Evolutionary conservation across 2,888 invertebrate species (phyloP), one percentile per base, ranked within the genome.

Genomic region (Amorpha juglandis): DNA sequence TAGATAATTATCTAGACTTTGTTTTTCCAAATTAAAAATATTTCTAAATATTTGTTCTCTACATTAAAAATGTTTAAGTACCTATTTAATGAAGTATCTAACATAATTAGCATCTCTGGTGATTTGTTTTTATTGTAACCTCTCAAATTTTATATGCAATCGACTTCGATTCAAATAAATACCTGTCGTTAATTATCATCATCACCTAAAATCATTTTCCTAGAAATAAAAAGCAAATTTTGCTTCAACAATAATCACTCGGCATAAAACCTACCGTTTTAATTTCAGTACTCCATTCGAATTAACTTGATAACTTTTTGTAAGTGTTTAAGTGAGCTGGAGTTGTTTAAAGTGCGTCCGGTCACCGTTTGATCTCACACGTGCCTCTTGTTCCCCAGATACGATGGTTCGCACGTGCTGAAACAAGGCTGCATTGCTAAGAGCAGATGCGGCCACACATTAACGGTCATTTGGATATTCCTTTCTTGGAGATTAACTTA

Each of bases 311-410:
- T 48, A 1, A 48, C 1, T n/a, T 38, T 38, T 14, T 45, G 11
- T 45, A 6, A 45, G 45, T 45, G 45, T 45, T 14, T 14, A 11
- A 7, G 42, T 9, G 11, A 42, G 2, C 42, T 42, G 42, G 45
- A 45, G 45, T 45, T 45, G 45, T 45, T 45, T 45, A 45, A 42
- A 19, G 42, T 19, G 58, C 58, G 55, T 65, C 65, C 65, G 65
- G 65, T 55, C 35, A 58, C 47, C 50, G 55, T 65, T 65, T 65
- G 65, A 65, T 65, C 65, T 65, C 8, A 14, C 55, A 58, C 58
- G 58, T 53, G 64, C 33, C 42, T n/a, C 27, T 8, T 33, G 63
- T 63, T 50, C 12, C 1, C 62, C 63, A 63, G 48, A 38, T 38
- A 21, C 58, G 42, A 58, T 58, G 58, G 58, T 58, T 58, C 38